Conservation (phyloP, 2,797 vertebrate species). For the Notolabrus celidotus region DNA sequence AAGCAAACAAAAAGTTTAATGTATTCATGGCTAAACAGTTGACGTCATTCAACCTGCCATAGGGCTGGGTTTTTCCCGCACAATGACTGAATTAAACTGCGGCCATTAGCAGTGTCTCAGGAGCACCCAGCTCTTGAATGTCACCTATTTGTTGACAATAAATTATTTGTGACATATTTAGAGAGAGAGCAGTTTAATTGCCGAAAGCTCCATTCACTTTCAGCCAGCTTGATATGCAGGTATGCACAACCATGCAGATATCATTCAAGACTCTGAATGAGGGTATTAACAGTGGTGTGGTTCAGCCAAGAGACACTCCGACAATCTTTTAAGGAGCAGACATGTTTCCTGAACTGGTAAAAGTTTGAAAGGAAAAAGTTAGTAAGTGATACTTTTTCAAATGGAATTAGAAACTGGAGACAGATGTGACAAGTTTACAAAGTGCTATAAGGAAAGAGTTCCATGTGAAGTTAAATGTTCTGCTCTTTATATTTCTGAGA, state of each 20-base stretch:
- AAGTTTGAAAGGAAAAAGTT: too few relatives aligned
- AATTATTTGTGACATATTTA: constrained; percentile 55
- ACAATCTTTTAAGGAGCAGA: background rate
- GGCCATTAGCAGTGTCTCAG: constrained; percentile 32
- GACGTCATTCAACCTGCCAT: constrained; percentile 40
- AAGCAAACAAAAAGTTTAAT: constrained; percentile 55
- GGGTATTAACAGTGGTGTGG: background rate
- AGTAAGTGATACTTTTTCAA: too few relatives aligned
- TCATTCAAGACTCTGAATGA: constrained; percentile 7
- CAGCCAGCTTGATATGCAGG: constrained; percentile 2
- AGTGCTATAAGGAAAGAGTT: too few relatives aligned
- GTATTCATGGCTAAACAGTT: constrained; percentile 40
- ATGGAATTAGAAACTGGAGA: too few relatives aligned
- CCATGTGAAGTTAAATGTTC: too few relatives aligned
- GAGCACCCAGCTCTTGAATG: constrained; percentile 34
- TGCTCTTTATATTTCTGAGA: too few relatives aligned
- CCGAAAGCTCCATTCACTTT: constrained; percentile 13
- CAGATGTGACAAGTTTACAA: too few relatives aligned
- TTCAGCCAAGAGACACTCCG: background rate
- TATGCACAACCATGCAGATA: constrained; percentile 11
- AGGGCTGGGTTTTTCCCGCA: constrained; percentile 7
- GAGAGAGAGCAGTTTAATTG: constrained; percentile 31
- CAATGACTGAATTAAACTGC: constrained; percentile 46
- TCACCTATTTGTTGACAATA: constrained; percentile 51
- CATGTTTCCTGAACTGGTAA: too few relatives aligned